Evolutionary conservation across 1,140 invertebrate genomes (phyloP), one percentile per base, ranked within the genome.

Genomic region (Hormaphis cornu): DNA sequence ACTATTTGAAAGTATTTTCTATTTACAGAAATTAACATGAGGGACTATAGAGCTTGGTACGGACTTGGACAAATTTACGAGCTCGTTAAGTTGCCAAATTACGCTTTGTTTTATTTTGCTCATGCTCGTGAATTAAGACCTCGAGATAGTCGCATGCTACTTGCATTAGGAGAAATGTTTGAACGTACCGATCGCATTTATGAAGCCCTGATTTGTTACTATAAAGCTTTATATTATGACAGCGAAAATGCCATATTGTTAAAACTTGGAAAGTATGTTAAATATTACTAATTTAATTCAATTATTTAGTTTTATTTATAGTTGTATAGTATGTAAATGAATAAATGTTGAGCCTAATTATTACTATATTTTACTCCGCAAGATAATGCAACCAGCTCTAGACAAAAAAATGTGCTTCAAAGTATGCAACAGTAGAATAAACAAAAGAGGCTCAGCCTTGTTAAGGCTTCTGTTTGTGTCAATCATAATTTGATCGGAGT

Each of bases 1-100:
- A 59, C 12, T 20, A 56, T 40, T 59, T 37, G 33, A 61, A 61
- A 18, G 16, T 50, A 22, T 20, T 22, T 53, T 37, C 18, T 54
- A 26, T 70, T 79, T 82, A 50, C 76, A 94, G 95, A 98, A 80
- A 91, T 98, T 0, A 97, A 98, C 78, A 83, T 86, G 75, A 83
- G 91, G 72, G 93, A 97, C 78, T 98, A 97, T 78, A 83, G 96
- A 75, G 97, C 95, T 14, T 99, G 97, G 97, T 98, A 98, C 81
- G 96, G 97, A 12, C 81, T 99, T 20, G 97, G 97, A 3, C 97
- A 99, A 80, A 93, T 89, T 1, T 98, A 99, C 77, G 97, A 99
- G 80, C 97, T 98, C 54, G 80, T 98, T 16, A 53, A 53, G 33
- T 44, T 69, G 26, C 66, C 66, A 2, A 69, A 69, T 53, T 69